Base-by-base conservation (phyloP, 2,797 vertebrate species). In the Lagocephalus sceleratus region DNA sequence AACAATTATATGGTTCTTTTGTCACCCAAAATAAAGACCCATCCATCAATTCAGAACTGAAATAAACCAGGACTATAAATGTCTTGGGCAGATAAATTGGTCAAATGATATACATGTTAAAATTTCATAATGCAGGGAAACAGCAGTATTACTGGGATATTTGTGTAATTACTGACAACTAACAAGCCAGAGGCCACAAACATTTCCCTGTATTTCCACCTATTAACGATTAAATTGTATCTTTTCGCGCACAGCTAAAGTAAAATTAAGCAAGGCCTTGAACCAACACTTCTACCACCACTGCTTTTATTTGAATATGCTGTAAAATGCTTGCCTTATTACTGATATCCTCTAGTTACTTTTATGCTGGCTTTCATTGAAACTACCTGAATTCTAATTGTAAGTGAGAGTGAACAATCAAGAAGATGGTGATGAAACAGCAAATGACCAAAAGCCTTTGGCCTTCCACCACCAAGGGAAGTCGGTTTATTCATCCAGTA, bases 301-400 rank as follows among this genome's bases (percentile, higher is more conserved):
- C 17, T 17, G 39, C 5, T 38, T 12, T 16, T 49, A 54, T 35
- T 32, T 29, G 56, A 55, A 54, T 45, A 21, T 48, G 8, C 19
- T 47, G 23, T 47, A 48, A 63, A 66, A 57, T 4, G 16, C 22
- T 32, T 38, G 22, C 44, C 40, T n/a, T 7, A 17, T 17, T 20
- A 42, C 6, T 23, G 15, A 68, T 42, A 5, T 6, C 25, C 38
- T 51, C 44, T 53, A 45, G 72, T 70, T 61, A 35, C 51, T 68
- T 66, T 60, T 20, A 68, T 43, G 38, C 15, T 17, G 22, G 32
- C 32, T 40, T 61, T 26, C 49, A 73, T 44, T 26, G 57, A 20
- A 63, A 60, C 83, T 76, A 73, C 64, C 73, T 81, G 80, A 61
- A 75, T 82, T 83, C 20, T 45, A 4, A 5, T 20, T 66, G 60